Base-by-base conservation (phyloP, 2,113 vertebrate genomes). In the Excalfactoria chinensis region DNA sequence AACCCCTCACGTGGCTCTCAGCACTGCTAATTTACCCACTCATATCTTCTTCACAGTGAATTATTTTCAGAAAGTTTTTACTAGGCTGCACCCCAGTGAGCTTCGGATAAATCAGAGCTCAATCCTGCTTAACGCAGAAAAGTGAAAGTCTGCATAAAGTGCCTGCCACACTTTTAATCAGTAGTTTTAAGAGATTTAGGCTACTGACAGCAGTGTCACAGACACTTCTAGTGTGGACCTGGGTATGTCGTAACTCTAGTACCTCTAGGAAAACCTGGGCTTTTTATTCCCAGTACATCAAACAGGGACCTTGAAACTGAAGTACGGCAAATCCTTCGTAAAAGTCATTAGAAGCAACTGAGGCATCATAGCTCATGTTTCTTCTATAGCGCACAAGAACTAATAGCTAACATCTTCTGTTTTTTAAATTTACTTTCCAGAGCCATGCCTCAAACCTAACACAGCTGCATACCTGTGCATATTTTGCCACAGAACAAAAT, bases 11-110 rank as follows among this genome's bases (percentile, higher is more conserved):
- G 23, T 67, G 64, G 40, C 49, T 22, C 59, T n/a, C 35, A 37
- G 60, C 1, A 0, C 2, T 55, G 49, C 63, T 76, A 72, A 87
- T 1, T 11, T 32, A 34, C 30, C 75, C 11, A 2, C 0, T 13
- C 4, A 16, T 25, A 8, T 10, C 84, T 34, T 22, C 84, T 77
- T 69, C 60, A 41, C 74, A 41, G 37, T 10, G 43, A 66, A 20
- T 15, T 56, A 26, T 77, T 80, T 60, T 34, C 58, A 88, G 30
- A 37, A 19, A 37, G 56, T 19, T 49, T 37, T 32, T 26, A 7
- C n/a, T 4, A 71, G 44, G 8, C 56, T n/a, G 68, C 10, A 74
- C 30, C 44, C 28, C 35, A 22, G 0, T 6, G n/a, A 20, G 5
- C 18, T 75, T 40, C 40, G 32, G n/a, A 20, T 12, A 49, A 59